Evolutionary conservation across 2,797 vertebrate species (phyloP), one percentile per base, ranked within the genome.

Genomic region (Epinephelus awoara): DNA sequence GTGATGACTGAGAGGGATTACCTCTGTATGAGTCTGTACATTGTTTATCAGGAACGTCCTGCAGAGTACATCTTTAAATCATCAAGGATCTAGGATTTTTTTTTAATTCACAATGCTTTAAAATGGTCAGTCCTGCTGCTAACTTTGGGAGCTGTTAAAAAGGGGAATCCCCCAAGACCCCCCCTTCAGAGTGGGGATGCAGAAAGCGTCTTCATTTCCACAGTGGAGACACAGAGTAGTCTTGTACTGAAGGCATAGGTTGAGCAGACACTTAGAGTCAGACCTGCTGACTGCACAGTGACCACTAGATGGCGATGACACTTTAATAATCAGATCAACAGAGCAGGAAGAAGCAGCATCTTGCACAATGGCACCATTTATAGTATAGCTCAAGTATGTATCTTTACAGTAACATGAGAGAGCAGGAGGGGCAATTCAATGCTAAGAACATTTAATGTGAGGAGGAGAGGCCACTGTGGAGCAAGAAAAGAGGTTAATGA

Each of bases 271-370:
- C 29, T 17, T 11, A 38, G 19, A 65, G 13, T 27, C 21, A 13
- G 38, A 11, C 1, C 29, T 79, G 70, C 58, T 38, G 29, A 3
- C 9, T 73, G n/a, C 9, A 55, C 49, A 52, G 34, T 50, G 21
- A 29, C 92, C 95, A 92, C 92, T 87, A 92, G 95, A 85, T 94
- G 94, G 93, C 61, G 75, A 68, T 50, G 44, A 29, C 42, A 76
- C 64, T 69, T 65, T 57, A 85, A 68, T 58, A 73, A 83, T 70
- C n/a, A 62, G 1, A 19, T 42, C 52, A 67, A 6, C 55, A 13
- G 59, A 25, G 51, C 23, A 29, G 61, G 52, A 56, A 55, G 29
- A 76, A 42, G 49, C 34, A 51, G 44, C 23, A 15, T 51, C 2
- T 70, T 59, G 25, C 6, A 50, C 44, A 58, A 63, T 14, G 18